These are phyloP conservation scores for Eupithecia dodoneata DNA, from an alignment of 2,888 invertebrate species.

Conservation along the genomic window DNA sequence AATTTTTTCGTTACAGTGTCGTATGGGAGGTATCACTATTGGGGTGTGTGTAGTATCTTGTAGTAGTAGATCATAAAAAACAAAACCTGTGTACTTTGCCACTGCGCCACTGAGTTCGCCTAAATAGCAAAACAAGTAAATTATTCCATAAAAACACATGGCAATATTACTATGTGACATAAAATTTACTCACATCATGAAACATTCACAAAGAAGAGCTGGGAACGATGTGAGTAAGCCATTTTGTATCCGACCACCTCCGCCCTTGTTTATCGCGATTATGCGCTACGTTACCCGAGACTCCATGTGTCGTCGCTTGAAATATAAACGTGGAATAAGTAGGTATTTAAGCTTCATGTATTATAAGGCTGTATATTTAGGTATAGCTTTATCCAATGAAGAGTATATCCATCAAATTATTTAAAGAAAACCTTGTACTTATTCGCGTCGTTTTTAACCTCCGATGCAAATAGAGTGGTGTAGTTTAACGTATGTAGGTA, in stretches of 20 bases:
- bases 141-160: conserved; percentile 4
- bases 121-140: not conserved
- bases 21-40: too few relatives aligned
- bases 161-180: conserved; percentile 9
- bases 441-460: too few relatives aligned
- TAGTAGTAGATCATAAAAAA: too few relatives aligned
- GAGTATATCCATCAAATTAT: too few relatives aligned
- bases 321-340: conserved; percentile 35
- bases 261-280: conserved; percentile 56
- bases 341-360: not conserved
- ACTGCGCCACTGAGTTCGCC: not conserved
- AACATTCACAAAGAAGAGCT: conserved; percentile 27
- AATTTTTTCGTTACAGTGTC: too few relatives aligned
- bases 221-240: conserved; percentile 31
- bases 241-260: conserved; percentile 33
- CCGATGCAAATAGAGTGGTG: too few relatives aligned
- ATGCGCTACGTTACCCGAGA: conserved; percentile 51
- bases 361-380: not conserved
- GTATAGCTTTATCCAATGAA: too few relatives aligned
- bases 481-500: too few relatives aligned
- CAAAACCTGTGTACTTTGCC: not conserved
- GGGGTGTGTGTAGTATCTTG: too few relatives aligned
- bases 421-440: too few relatives aligned
- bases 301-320: conserved; percentile 43
- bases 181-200: conserved; percentile 28